These are phyloP conservation scores for Phalacrocorax pelagicus DNA, from an alignment of 2,113 vertebrate species.

Conservation along the genomic window DNA sequence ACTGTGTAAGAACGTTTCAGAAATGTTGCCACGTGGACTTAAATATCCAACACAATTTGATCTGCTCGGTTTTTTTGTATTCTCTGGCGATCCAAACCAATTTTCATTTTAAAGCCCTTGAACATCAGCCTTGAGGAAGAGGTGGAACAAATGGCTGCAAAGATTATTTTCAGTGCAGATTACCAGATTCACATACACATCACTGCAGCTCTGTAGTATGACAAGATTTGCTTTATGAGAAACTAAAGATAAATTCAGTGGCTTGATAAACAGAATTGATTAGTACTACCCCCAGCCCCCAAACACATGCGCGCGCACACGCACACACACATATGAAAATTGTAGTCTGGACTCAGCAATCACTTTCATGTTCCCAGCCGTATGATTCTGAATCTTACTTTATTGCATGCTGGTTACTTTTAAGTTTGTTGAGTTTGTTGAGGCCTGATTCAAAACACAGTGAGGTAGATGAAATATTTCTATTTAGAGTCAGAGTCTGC, in stretches of 20 bases:
- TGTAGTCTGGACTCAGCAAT: background rate
- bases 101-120: background rate
- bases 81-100: rapidly evolving
- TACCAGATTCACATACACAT: background rate
- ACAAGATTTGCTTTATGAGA: background rate
- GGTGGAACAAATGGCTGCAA: background rate
- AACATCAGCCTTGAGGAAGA: background rate
- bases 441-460: background rate
- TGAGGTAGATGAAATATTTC: background rate
- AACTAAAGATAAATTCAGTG: background rate
- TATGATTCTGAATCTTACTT: background rate
- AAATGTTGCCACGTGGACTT: constrained; percentile 14
- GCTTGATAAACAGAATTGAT: background rate
- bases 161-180: background rate
- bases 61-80: background rate
- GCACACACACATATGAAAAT: background rate
- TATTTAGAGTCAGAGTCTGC: background rate
- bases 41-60: background rate
- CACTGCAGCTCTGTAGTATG: background rate
- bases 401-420: background rate
- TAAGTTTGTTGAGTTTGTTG: background rate
- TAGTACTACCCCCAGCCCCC: background rate
- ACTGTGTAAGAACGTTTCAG: background rate
- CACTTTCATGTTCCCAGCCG: rapidly evolving
- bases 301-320: rapidly evolving